Evolutionary conservation across 2,797 vertebrate species (phyloP).

Genomic region (Glyptemys insculpta): DNA sequence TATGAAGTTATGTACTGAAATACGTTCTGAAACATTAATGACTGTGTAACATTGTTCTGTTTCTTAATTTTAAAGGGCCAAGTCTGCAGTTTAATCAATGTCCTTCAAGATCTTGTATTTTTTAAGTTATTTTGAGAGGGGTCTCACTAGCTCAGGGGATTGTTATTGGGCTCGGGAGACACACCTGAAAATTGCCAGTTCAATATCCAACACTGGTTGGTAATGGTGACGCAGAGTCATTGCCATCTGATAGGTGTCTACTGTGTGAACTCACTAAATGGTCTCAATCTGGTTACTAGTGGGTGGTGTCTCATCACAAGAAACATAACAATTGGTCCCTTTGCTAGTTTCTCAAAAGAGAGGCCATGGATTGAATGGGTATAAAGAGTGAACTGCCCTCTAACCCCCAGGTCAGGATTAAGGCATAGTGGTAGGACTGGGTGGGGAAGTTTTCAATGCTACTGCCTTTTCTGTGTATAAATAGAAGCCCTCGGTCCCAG

Average conservation of each 20-base stretch:
- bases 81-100: neutral
- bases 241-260: neutral
- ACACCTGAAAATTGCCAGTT: neutral
- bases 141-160: neutral
- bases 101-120: neutral
- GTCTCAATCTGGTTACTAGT: conserved; percentile 31
- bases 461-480: neutral
- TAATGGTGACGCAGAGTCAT: neutral
- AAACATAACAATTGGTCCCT: neutral
- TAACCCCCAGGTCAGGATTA: neutral
- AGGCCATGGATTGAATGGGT: neutral
- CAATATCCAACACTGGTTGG: neutral
- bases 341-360: neutral
- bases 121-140: neutral
- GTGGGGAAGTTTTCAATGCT: conserved; percentile 23
- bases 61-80: neutral
- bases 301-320: neutral
- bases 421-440: neutral
- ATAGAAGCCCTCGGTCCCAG: neutral
- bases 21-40: neutral
- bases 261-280: neutral
- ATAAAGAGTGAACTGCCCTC: conserved; percentile 31
- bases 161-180: neutral
- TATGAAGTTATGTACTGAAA: neutral
- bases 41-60: neutral